phyloP scores from a whole-genome alignment of 2,113 vertebrate species.

The Struthio camelus region DNA sequence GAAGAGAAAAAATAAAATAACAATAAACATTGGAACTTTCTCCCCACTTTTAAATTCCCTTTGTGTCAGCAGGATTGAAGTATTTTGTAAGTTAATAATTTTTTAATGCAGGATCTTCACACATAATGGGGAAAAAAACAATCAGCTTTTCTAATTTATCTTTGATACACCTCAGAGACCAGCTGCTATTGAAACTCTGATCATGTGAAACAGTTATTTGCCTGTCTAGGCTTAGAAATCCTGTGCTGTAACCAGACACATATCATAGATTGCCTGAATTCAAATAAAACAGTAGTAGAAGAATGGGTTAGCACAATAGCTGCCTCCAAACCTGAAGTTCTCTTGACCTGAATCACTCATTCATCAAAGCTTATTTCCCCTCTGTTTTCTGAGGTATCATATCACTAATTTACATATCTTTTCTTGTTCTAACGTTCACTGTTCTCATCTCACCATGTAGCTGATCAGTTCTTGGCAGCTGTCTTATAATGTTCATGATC shows the following conservation, averaged over 20 bases:
- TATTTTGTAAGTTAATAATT: neutral
- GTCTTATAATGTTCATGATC: neutral
- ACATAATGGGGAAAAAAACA: neutral
- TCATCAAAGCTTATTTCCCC: neutral
- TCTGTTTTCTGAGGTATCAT: neutral
- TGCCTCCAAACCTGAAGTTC: neutral
- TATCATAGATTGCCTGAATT: neutral
- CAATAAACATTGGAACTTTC: neutral
- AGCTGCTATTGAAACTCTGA: neutral
- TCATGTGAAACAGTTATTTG: neutral
- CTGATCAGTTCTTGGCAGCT: conserved; percentile 9
- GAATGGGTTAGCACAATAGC: neutral
- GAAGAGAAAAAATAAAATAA: neutral
- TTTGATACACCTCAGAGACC: neutral
- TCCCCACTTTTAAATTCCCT: neutral
- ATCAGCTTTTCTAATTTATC: conserved; percentile 7
- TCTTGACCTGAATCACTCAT: neutral
- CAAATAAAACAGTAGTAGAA: neutral
- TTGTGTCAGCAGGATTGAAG: neutral
- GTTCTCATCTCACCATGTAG: neutral
- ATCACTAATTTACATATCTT: neutral
- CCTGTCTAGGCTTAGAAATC: neutral
- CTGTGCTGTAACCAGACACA: neutral
- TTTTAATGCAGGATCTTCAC: neutral
- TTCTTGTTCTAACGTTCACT: neutral